Conservation (phyloP, 2,888 invertebrate species). For the Micoletzkya japonica region DNA sequence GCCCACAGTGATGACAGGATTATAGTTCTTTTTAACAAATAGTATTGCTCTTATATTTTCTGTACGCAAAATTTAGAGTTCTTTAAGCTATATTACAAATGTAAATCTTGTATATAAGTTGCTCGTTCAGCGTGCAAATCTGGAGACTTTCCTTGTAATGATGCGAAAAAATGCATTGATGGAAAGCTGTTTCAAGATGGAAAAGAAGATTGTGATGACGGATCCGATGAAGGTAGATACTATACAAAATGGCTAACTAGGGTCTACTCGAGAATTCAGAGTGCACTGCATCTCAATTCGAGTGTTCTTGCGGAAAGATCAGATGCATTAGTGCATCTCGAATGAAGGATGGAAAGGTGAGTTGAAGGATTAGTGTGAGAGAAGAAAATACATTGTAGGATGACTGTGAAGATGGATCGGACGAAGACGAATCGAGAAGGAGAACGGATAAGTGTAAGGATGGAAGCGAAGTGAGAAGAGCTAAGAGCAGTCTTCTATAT, state of each 20-base stretch:
- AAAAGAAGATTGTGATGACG: slow-evolving; percentile 66
- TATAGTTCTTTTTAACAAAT: no score
- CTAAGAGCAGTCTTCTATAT: slow-evolving; percentile 24
- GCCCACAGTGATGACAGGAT: no score
- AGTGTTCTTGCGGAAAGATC: slow-evolving; percentile 66
- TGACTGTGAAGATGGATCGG: slow-evolving; percentile 50
- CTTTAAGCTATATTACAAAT: no score
- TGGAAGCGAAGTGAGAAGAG: slow-evolving; percentile 15
- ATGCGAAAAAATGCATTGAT: slow-evolving; percentile 65
- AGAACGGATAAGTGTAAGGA: slow-evolving; percentile 8
- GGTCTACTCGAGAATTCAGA: no score
- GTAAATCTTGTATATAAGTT: neutral
- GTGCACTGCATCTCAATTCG: slow-evolving; percentile 65
- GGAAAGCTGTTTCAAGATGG: slow-evolving; percentile 64
- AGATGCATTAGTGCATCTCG: slow-evolving; percentile 64
- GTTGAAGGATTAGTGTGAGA: slow-evolving; percentile 26
- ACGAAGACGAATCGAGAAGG: slow-evolving; percentile 31
- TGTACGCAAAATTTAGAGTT: no score
- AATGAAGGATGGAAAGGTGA: slow-evolving; percentile 64
- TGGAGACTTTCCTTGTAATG: slow-evolving; percentile 63
- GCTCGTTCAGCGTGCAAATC: slow-evolving; percentile 12
- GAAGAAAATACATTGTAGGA: slow-evolving; percentile 14
- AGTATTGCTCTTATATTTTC: no score
- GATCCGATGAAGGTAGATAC: slow-evolving; percentile 65
- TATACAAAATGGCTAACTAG: no score